Base-by-base conservation (phyloP, 2,113 vertebrate genomes). In the Zonotrichia leucophrys region DNA sequence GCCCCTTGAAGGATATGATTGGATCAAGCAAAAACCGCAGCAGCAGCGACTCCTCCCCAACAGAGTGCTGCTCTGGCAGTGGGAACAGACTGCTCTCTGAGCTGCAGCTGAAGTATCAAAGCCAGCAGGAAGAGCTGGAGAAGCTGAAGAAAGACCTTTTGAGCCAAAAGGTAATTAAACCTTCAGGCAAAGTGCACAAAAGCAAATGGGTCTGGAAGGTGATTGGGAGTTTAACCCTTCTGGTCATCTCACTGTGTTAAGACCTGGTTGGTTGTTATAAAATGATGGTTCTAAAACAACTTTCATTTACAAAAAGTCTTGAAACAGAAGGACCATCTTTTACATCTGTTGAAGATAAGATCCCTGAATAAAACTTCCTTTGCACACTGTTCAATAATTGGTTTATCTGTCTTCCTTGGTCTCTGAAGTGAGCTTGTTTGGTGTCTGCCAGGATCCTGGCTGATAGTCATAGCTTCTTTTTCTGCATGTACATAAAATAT, bases 91-190 rank as follows among this genome's bases (percentile, higher is more conserved):
- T 96, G 0, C 87, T 93, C 35, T 78, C 96, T 5, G 99, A 99
- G 30, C 77, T 97, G 94, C 99, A 98, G 35, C 93, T 98, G 33
- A 98, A 98, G 55, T 97, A 98, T 47, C 99, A 99, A 84, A 99
- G 73, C 93, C 99, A 99, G 82, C 98, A 99, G 90, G 99, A 99
- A 30, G 99, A 99, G 68, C 18, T 99, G 85, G 97, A 97, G 60
- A 98, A 94, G 60, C 97, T 99, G 39, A 96, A 90, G 95, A 99
- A 99, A 52, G 98, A 98, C 15, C 94, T 98, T 50, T 55, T 92
- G 31, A 98, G 98, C 69, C 98, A 98, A 93, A 98, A 98, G 98
- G 98, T 98, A 97, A 85, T 50, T 30, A 53, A 74, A 27, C 33
- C 44, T 76, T 39, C 52, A 44, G 68, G 35, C 49, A 20, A 56